Conservation (phyloP, 1,140 invertebrate species). For the Heliothis subflexa region DNA sequence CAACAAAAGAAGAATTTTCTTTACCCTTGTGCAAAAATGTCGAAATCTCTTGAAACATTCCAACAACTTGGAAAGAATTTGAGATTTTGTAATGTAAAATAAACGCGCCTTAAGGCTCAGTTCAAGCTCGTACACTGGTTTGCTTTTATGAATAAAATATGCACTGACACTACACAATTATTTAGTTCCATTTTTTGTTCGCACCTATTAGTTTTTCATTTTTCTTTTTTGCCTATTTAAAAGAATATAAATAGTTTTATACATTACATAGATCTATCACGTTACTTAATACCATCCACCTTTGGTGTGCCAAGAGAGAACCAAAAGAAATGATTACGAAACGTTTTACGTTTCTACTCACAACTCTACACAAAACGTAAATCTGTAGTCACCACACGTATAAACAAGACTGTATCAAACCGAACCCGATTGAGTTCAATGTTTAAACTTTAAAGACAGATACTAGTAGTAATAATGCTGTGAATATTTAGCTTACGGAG, state of each 20-base stretch:
- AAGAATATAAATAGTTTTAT: too few species aligned
- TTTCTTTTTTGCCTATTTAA: too few species aligned
- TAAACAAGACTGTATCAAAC: conserved; percentile 4
- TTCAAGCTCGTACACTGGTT: conserved; percentile 23
- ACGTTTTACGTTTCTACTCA: neutral
- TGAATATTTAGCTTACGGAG: conserved; percentile 30
- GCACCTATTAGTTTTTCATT: neutral
- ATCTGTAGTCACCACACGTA: neutral
- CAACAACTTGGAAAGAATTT: conserved; percentile 59
- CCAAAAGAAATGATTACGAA: neutral
- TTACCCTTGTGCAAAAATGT: conserved; percentile 60
- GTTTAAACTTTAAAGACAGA: conserved; percentile 25
- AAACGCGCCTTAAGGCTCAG: conserved; percentile 51
- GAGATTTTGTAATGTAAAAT: conserved; percentile 60
- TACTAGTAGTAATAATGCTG: conserved; percentile 10
- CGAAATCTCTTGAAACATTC: conserved; percentile 60
- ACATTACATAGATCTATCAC: too few species aligned
- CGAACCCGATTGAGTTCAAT: conserved; percentile 19
- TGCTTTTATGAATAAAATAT: conserved; percentile 28
- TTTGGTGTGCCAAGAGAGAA: neutral
- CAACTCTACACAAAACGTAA: neutral
- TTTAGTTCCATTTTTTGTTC: neutral
- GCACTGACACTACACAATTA: neutral
- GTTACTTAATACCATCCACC: neutral
- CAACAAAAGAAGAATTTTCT: conserved; percentile 56